Conservation (phyloP, 1,140 invertebrate genomes). For the Potamilus streckersoni region DNA sequence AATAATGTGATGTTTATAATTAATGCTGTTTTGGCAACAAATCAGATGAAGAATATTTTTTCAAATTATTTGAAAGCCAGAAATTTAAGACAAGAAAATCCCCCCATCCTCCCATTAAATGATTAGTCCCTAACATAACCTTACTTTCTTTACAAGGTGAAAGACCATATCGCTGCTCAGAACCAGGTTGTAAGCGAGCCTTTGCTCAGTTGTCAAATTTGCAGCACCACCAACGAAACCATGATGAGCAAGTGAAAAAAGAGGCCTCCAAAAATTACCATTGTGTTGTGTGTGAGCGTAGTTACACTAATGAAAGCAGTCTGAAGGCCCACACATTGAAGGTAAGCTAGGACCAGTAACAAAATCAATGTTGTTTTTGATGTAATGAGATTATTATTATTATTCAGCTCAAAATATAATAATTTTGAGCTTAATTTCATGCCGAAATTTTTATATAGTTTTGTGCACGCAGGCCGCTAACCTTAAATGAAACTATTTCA, state of each 20-base stretch:
- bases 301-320: conserved; percentile 94
- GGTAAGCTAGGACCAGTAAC: conserved; percentile 75
- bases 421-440: not conserved
- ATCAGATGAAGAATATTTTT: too few species aligned
- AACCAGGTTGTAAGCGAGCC: conserved; percentile 92
- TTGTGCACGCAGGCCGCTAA: too few species aligned
- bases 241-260: conserved; percentile 93
- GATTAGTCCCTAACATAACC: not conserved
- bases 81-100: too few species aligned
- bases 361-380: not conserved
- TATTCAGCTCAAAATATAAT: not conserved
- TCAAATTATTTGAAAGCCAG: too few species aligned
- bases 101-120: too few species aligned
- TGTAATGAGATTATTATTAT: not conserved
- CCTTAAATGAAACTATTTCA: too few species aligned
- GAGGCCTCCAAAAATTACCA: conserved; percentile 95
- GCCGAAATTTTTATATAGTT: too few species aligned
- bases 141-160: conserved; percentile 80
- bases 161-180: conserved; percentile 94
- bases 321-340: conserved; percentile 94
- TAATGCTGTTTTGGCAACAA: too few species aligned
- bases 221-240: conserved; percentile 94
- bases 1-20: too few species aligned
- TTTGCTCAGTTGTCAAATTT: conserved; percentile 97
- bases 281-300: conserved; percentile 95